phyloP scores from a whole-genome alignment of 2,797 vertebrate species.

The Poeciliopsis presidionis region DNA sequence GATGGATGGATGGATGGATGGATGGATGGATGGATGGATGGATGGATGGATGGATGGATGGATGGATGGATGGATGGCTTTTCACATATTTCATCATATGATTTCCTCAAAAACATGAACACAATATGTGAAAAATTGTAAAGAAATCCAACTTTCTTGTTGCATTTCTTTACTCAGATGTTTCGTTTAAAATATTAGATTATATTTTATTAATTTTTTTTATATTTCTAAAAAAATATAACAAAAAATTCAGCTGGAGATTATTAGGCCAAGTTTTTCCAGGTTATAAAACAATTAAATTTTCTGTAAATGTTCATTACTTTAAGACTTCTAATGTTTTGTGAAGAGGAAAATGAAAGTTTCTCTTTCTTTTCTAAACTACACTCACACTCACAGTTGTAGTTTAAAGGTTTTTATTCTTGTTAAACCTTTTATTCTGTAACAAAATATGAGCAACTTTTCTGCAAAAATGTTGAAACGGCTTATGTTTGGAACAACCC shows the following conservation, averaged over 20 bases:
- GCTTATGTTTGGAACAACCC: slow-evolving; percentile 63
- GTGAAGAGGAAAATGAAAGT: too few relatives aligned
- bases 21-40: background rate
- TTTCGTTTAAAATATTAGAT: too few relatives aligned
- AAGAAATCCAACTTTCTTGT: background rate
- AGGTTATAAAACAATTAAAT: too few relatives aligned
- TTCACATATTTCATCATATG: background rate
- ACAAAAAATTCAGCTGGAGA: too few relatives aligned
- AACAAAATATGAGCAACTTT: slow-evolving; percentile 61
- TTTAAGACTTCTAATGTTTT: too few relatives aligned
- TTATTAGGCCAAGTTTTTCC: too few relatives aligned
- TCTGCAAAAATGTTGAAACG: slow-evolving; percentile 53
- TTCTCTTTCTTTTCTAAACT: background rate
- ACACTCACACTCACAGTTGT: slow-evolving; percentile 16
- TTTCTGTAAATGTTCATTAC: too few relatives aligned
- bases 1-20: too few relatives aligned
- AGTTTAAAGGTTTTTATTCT: slow-evolving; percentile 18
- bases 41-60: background rate
- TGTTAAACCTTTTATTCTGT: slow-evolving; percentile 48
- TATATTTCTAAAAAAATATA: too few relatives aligned
- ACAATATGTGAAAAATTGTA: background rate
- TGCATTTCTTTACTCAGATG: too few relatives aligned
- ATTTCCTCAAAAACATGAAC: background rate
- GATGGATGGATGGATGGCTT: background rate
- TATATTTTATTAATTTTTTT: too few relatives aligned